Base-by-base conservation (phyloP, 2,113 vertebrate genomes). In the Tamias sibiricus region DNA sequence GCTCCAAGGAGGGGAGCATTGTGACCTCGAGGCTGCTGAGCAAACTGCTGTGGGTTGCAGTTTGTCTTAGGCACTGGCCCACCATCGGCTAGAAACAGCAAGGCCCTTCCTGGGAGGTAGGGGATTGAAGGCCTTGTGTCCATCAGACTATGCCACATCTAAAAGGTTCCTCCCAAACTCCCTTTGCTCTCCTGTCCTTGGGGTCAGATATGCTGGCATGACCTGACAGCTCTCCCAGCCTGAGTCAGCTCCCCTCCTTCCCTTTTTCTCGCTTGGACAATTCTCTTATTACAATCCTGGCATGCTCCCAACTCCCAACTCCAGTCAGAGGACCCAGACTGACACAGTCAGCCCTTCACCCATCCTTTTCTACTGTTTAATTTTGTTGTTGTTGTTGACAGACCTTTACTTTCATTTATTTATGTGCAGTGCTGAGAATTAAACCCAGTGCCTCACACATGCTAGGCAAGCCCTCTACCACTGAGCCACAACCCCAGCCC, bases 1-100 rank as follows among this genome's bases (percentile, higher is more conserved):
- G 40, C 35, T 37, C 2, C 17, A 0, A 0, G 44, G 47, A 75
- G 28, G 24, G 80, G 32, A 64, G 10, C 2, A 5, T 4, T 17
- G 12, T 6, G 28, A 47, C 93, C 57, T 28, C 1, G 19, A n/a
- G 4, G 17, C 37, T 42, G 52, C 77, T n/a, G n/a, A n/a, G n/a
- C n/a, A n/a, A n/a, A n/a, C n/a, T n/a, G n/a, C n/a, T n/a, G n/a
- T n/a, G n/a, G 4, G 17, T 35, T 42, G 52, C 77, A 1, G 2
- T n/a, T 32, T 19, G 13, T 66, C 52, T 71, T 1, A 22, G 72
- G 26, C 35, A 42, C 40, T 10, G 66, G 40, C 76, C 9, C 72
- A 22, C 28, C 80, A n/a, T 1, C 32, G 19, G 3, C 52, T 44
- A 22, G 42, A 24, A 86, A 30, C n/a, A 35, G 47, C 69, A 54